A percentile compares a stretch with the other conserved stretches of the same genome.
These are phyloP conservation scores for Zaprionus nigranus DNA, from an alignment of 1,140 invertebrate species.

Conservation along the genomic window DNA sequence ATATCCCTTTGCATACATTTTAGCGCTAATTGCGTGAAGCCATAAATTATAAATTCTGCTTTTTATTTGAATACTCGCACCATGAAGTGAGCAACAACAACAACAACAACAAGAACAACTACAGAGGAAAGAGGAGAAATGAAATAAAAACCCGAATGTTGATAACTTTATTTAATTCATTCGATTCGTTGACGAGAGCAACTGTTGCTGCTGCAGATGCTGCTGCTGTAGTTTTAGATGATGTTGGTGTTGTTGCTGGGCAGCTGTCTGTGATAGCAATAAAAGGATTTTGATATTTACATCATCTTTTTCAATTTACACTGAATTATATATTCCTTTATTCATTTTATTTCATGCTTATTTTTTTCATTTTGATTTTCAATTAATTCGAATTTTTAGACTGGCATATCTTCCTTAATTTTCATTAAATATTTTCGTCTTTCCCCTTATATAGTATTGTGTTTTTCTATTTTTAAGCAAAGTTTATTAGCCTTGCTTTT, in stretches of 20 bases:
- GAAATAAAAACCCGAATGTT: conserved; percentile 39
- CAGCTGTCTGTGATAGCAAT: neutral
- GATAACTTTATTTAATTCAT: conserved; percentile 81
- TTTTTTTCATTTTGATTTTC: neutral
- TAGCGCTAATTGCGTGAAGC: conserved; percentile 82
- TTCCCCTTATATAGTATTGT: no score
- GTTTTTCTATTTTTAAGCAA: neutral
- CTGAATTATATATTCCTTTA: no score
- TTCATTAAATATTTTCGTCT: neutral
- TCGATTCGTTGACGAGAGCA: conserved; percentile 61
- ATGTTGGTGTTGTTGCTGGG: neutral
- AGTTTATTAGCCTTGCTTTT: neutral
- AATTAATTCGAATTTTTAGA: neutral
- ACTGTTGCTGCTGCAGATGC: conserved; percentile 52
- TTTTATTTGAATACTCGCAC: conserved; percentile 55
- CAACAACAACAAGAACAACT: neutral
- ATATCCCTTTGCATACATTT: conserved; percentile 82
- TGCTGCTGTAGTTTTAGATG: neutral
- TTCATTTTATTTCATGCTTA: neutral
- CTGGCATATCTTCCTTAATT: neutral
- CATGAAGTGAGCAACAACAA: conserved; percentile 16
- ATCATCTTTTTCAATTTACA: neutral
- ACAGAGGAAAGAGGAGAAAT: neutral
- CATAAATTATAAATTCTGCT: conserved; percentile 77
- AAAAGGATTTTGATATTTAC: conserved; percentile 2